Conservation (phyloP, 1,140 invertebrate species). For the Drosophila virilis region DNA sequence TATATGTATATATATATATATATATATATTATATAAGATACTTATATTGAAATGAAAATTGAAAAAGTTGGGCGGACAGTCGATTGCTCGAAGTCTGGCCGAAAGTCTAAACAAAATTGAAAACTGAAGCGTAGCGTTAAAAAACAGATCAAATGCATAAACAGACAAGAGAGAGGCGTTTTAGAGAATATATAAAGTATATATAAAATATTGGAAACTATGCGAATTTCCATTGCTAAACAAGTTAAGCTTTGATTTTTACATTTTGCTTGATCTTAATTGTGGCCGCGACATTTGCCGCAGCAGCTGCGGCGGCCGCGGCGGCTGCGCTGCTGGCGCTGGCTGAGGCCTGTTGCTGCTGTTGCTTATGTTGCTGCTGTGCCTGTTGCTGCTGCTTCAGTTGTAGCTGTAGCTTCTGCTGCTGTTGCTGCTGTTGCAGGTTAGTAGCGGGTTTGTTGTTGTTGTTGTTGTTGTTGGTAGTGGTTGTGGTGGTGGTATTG, state of each 20-base stretch:
- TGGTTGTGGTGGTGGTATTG: conserved; percentile 65
- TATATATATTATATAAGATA: conserved; percentile 23
- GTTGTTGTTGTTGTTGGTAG: conserved; percentile 73
- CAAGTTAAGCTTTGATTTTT: conserved; percentile 51
- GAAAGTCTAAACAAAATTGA: conserved; percentile 32
- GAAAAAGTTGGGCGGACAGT: conserved; percentile 41
- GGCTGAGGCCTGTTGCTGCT: conserved; percentile 64
- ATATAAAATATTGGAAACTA: conserved; percentile 17
- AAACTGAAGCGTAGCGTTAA: conserved; percentile 26
- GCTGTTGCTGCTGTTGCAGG: conserved; percentile 73
- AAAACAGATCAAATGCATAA: conserved; percentile 26
- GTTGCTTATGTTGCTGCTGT: conserved; percentile 53
- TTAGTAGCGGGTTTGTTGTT: conserved; percentile 80
- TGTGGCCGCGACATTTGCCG: conserved; percentile 74
- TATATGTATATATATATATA: conserved; percentile 36
- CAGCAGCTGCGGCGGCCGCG: conserved; percentile 68
- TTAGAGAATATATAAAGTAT: conserved; percentile 18
- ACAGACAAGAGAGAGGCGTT: conserved; percentile 22
- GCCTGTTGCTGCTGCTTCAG: conserved; percentile 61
- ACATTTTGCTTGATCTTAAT: conserved; percentile 84
- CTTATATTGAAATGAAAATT: conserved; percentile 55
- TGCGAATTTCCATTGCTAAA: conserved; percentile 26
- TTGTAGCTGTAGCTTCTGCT: conserved; percentile 69
- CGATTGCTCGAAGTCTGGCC: conserved; percentile 13
- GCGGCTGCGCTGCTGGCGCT: conserved; percentile 55